Conservation (phyloP, 2,888 invertebrate species). For the Rutpela maculata region DNA sequence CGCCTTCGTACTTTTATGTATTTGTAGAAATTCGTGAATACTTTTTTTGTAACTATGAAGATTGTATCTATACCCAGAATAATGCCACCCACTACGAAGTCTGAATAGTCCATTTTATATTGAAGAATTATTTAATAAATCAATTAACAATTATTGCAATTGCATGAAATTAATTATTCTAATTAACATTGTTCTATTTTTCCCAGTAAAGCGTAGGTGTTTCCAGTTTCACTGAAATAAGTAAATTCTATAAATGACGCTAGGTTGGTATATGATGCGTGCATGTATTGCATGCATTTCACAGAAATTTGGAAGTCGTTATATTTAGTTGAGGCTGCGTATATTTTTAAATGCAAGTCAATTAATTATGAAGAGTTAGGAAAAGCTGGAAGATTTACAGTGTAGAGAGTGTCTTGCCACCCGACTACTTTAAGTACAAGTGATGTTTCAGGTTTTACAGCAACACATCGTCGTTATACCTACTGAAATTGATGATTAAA, state of each 20-base stretch:
- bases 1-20: too few relatives aligned
- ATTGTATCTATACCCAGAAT: background rate
- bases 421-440: constrained; percentile 32
- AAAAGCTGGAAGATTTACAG: background rate
- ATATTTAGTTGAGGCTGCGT: constrained; percentile 3
- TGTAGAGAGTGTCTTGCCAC: constrained; percentile 7
- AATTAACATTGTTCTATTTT: background rate
- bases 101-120: background rate
- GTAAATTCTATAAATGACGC: background rate
- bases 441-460: constrained; percentile 59
- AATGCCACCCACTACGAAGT: background rate
- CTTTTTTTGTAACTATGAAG: background rate
- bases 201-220: background rate
- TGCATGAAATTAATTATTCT: background rate
- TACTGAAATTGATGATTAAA: constrained; percentile 69
- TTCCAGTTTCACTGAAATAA: constrained; percentile 8
- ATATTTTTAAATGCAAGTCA: constrained; percentile 20
- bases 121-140: background rate
- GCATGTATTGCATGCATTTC: constrained; percentile 7
- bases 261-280: background rate
- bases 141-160: background rate
- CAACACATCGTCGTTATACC: constrained; percentile 50
- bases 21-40: too few relatives aligned
- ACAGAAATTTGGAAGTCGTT: background rate
- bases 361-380: constrained; percentile 18